Conservation (phyloP, 2,113 vertebrate species). For the Taxidea taxus region DNA sequence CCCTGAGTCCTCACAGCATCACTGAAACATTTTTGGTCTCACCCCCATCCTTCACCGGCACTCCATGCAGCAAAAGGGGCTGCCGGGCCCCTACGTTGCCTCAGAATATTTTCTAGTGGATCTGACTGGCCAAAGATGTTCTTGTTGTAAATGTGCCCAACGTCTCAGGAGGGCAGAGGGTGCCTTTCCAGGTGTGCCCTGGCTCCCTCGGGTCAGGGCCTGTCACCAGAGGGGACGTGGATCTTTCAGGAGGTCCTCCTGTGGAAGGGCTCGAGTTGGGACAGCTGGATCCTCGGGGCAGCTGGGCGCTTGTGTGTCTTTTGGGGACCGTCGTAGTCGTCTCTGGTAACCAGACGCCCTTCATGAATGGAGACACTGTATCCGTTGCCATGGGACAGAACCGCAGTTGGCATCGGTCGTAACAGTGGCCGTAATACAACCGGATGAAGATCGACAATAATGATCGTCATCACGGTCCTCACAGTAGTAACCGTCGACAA, state of each 20-base stretch:
- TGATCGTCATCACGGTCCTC: not conserved
- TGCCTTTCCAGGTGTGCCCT: not conserved
- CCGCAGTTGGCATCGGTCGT: not conserved
- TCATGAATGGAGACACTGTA: not conserved
- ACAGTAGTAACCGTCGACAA: not conserved
- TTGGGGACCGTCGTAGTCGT: not conserved
- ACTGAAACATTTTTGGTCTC: not conserved
- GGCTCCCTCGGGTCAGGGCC: not conserved
- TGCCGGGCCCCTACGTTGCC: not conserved
- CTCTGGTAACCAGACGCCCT: not conserved
- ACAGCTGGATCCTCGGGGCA: too few relatives aligned
- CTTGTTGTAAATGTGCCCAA: not conserved
- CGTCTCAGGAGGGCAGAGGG: not conserved
- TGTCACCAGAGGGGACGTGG: not conserved
- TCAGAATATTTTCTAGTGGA: not conserved
- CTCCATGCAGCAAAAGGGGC: not conserved
- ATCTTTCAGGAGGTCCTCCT: not conserved
- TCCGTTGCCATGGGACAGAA: not conserved
- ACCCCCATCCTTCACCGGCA: not conserved
- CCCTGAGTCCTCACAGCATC: not conserved
- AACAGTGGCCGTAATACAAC: not conserved
- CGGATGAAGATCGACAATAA: not conserved
- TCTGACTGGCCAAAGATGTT: not conserved
- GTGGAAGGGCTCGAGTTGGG: not conserved
- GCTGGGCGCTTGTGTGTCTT: not conserved